Evolutionary conservation across 1,140 invertebrate genomes (phyloP), one percentile per base, ranked within the genome.

Genomic region (Ectropis grisescens): DNA sequence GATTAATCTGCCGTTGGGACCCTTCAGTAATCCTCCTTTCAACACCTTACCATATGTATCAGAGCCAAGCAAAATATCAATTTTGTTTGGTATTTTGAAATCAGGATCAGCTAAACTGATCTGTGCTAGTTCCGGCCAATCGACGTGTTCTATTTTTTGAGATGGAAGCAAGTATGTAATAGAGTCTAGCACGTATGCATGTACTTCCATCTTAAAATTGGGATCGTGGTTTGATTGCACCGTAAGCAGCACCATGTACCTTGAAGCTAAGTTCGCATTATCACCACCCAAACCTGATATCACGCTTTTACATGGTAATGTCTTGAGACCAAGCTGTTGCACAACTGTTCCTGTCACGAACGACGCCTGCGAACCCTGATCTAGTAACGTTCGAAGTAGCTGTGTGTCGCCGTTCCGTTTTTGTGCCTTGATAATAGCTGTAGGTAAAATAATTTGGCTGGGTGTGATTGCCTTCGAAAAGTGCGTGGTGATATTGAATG

Each of bases 311-410:
- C 33, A 15, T 29, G 13, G 28, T n/a, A 28, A 23, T 27, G 16
- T 16, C 12, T 37, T 42, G n/a, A 43, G 23, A 11, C 35, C 10
- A n/a, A 27, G 4, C 13, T 10, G 25, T 16, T 40, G 33, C 14
- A 40, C 43, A 9, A 33, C 3, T 7, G 31, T 13, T 19, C 36
- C 43, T 2, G 37, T 36, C 8, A 46, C 29, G 14, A 46, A 46
- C n/a, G 43, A 31, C 13, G 37, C 37, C 11, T 46, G 33, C n/a
- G 43, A 46, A 8, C 43, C 43, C 33, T 37, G 43, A 19, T 46
- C 43, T 36, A 46, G 30, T 3, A 46, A 22, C 2, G 33, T 37
- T 14, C 37, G 32, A 27, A 22, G 30, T 13, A 40, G 11, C 1
- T 40, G 29, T 14, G 24, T 36, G 12, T 33, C 4, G 2, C 24